Evolutionary conservation across 1,140 invertebrate genomes (phyloP).

Genomic region (Nasonia giraulti): DNA sequence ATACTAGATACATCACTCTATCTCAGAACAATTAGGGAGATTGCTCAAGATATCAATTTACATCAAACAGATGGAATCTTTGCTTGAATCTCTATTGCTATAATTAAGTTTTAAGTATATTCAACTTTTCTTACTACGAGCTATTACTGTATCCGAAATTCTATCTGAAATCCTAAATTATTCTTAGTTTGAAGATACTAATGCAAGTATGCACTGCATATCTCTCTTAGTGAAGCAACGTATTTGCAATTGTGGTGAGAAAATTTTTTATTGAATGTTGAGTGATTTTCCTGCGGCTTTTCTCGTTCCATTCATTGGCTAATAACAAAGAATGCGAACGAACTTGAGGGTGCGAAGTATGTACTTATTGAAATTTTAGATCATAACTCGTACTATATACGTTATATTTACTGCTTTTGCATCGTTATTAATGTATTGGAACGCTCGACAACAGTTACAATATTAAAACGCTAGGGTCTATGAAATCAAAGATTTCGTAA

Average conservation of each 20-base stretch:
- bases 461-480: background rate
- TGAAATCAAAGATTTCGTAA: background rate
- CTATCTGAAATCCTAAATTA: too few relatives aligned
- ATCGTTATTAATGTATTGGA: background rate
- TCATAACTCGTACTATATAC: background rate
- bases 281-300: constrained; percentile 21
- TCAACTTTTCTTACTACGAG: too few relatives aligned
- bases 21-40: too few relatives aligned
- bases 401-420: background rate
- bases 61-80: too few relatives aligned
- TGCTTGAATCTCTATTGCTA: too few relatives aligned
- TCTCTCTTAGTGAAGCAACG: background rate
- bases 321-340: constrained; percentile 10
- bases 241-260: background rate
- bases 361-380: constrained; percentile 33
- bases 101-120: too few relatives aligned
- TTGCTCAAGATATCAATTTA: too few relatives aligned
- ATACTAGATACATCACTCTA: too few relatives aligned
- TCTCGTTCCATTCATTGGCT: constrained; percentile 10
- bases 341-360: constrained; percentile 23
- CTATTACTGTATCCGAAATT: too few relatives aligned
- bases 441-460: background rate
- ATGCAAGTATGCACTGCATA: background rate
- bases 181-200: too few relatives aligned
- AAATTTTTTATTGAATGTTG: background rate